Base-by-base conservation (phyloP, 2,113 vertebrate genomes). In the Hippocampus zosterae region DNA sequence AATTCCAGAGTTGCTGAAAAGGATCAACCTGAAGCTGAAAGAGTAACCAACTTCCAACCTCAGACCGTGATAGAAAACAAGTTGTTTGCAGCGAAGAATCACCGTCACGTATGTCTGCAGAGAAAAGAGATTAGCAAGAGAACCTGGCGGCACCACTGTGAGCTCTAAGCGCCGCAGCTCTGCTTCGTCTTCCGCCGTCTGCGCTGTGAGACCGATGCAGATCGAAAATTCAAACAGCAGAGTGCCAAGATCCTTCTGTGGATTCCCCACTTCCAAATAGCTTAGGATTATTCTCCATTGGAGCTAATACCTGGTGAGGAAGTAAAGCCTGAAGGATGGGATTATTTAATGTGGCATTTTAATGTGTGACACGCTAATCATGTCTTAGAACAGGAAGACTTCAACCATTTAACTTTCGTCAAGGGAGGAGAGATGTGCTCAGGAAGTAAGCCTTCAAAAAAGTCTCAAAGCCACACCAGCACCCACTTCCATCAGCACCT, bases 241-340 rank as follows among this genome's bases (percentile, higher is more conserved):
- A 95, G 94, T 94, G 94, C 94, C 93, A 81, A 96, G 95, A 96
- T 98, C 94, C 96, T 94, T 94, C 94, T 96, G 95, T 95, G 95
- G 94, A 86, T 88, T 94, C 94, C 92, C 93, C 91, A 92, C 93
- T 95, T 78, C 88, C 84, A 88, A 95, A 95, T 93, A 95, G 94
- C 94, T 96, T 93, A 95, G 95, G 95, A 98, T 99, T 96, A 97
- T 95, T 96, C 95, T 83, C 91, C 93, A 93, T 82, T 92, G 93
- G 89, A 95, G 95, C 94, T 98, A 98, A 98, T 98, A 97, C 96
- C 95, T 97, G 95, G 95, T 95, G 95, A 95, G 96, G 93, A 93
- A 95, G 94, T 92, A 96, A 96, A 96, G 95, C 95, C 95, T 99
- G 95, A 98, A 96, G 96, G 96, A 98, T 95, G 95, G 95, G 97